phyloP scores from a whole-genome alignment of 1,140 invertebrate genomes.

The Drosophila setifemur region DNA sequence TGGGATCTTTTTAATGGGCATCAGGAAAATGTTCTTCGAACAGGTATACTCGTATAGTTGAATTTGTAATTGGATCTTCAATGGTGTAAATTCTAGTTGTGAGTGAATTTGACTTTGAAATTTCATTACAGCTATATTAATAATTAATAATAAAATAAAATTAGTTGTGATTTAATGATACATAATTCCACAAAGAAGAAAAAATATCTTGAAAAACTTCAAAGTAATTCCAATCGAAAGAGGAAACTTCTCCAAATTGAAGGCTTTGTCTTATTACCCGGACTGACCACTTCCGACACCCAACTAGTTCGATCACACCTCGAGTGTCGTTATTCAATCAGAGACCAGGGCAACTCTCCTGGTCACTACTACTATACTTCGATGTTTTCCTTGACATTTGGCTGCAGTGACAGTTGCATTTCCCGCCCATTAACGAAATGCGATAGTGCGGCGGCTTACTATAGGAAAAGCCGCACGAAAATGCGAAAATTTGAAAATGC shows the following conservation, averaged over 20 bases:
- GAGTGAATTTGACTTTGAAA: no score
- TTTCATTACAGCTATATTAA: no score
- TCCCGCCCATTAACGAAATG: conserved; percentile 55
- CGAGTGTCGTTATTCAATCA: conserved; percentile 35
- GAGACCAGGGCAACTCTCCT: conserved; percentile 7
- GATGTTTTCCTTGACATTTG: conserved; percentile 32
- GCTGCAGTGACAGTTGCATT: conserved; percentile 50
- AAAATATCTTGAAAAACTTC: no score
- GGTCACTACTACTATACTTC: background rate
- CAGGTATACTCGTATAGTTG: no score
- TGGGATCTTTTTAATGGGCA: no score
- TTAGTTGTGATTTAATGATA: no score
- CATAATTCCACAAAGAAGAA: no score
- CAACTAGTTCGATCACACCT: conserved; percentile 34
- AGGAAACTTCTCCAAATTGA: background rate
- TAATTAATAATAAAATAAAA: no score
- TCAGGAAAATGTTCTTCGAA: no score
- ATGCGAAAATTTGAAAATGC: conserved; percentile 28
- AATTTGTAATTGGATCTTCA: no score
- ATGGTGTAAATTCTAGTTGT: no score
- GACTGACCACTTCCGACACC: conserved; percentile 26
- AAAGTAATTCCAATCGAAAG: no score
- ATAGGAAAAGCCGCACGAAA: background rate
- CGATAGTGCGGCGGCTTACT: conserved; percentile 29
- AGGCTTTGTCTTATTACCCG: background rate